Percentiles rank a stretch among this genome's conserved stretches.
phyloP scores from a whole-genome alignment of 2,113 vertebrate species.

The Oncorhynchus clarkii region DNA sequence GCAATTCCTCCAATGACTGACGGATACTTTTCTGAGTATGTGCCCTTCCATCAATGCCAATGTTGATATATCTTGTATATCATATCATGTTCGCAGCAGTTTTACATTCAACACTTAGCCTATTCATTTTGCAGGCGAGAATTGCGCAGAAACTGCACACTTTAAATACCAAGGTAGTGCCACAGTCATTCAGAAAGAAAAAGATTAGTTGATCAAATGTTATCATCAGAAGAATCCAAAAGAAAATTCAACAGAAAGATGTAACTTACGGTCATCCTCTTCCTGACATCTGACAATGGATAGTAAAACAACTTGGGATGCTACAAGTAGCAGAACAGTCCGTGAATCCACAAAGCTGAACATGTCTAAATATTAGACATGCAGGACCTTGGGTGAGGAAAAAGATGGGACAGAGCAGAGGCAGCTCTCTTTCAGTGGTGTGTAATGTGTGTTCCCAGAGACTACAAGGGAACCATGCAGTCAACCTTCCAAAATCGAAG shows the following conservation, averaged over 20 bases:
- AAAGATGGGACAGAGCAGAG: slow-evolving; percentile 54
- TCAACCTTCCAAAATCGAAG: slow-evolving; percentile 70
- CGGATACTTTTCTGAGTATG: background rate
- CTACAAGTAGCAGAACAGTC: slow-evolving; percentile 84
- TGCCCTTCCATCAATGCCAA: background rate
- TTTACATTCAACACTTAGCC: background rate
- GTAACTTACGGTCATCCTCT: slow-evolving; percentile 81
- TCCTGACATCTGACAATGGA: slow-evolving; percentile 79
- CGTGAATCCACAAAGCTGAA: slow-evolving; percentile 84
- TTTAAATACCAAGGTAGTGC: background rate
- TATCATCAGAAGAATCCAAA: slow-evolving; percentile 23
- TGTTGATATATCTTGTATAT: background rate
- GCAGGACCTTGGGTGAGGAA: slow-evolving; percentile 75
- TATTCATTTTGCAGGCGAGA: slow-evolving; percentile 5
- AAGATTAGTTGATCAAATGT: background rate
- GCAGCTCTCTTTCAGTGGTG: slow-evolving; percentile 61
- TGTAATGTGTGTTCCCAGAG: slow-evolving; percentile 65
- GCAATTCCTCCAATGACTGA: background rate
- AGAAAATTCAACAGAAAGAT: slow-evolving; percentile 34
- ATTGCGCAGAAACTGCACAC: background rate
- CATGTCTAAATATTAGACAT: slow-evolving; percentile 90
- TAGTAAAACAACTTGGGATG: slow-evolving; percentile 80
- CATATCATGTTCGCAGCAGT: background rate
- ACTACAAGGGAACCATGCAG: slow-evolving; percentile 73
- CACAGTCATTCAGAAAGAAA: background rate